Evolutionary conservation across 2,888 invertebrate genomes (phyloP), one percentile per base, ranked within the genome.

Genomic region (Ceramica pisi): DNA sequence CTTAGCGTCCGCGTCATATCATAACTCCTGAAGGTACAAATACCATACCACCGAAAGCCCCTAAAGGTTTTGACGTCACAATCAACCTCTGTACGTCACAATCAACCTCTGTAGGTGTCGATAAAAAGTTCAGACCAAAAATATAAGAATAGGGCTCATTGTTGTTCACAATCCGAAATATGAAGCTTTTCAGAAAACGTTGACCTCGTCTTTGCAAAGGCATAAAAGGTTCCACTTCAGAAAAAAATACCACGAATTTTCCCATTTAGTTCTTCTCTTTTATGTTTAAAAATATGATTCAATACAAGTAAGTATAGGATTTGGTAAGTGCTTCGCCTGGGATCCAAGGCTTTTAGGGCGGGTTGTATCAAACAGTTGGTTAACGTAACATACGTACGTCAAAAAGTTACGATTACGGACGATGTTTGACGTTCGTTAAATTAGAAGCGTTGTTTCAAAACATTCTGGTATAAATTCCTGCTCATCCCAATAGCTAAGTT

Each of bases 141-240:
- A 78, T 63, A 67, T 41, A 67, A 57, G 55, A 60, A 77, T 35
- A 55, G 67, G n/a, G n/a, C 53, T 62, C 31, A 51, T 64, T 74
- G 67, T 60, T 56, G 44, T 50, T 14, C 63, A 67, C 57, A 61
- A 67, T 62, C 63, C 41, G 26, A 66, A 75, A 71, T 71, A 55
- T 51, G 59, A 81, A 66, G 46, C 59, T 41, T 81, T 75, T 75
- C 57, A 69, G 41, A 69, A 78, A 63, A 31, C 79, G 61, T 81
- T 81, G 69, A 81, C 68, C 82, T 67, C 64, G 46, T 38, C 68
- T 64, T 71, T 78, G 67, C 75, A 78, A 65, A 64, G 57, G 57
- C 16, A 67, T 65, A 70, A 70, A 72, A 70, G 80, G 67, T 67
- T 67, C 63, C 56, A 78, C 59, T 75, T 73, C 31, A 51, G 56